A percentile compares a stretch with the other conserved stretches of the same genome.
These are phyloP conservation scores for Choristoneura rosaceana DNA, from an alignment of 2,888 invertebrate species.

Conservation along the genomic window DNA sequence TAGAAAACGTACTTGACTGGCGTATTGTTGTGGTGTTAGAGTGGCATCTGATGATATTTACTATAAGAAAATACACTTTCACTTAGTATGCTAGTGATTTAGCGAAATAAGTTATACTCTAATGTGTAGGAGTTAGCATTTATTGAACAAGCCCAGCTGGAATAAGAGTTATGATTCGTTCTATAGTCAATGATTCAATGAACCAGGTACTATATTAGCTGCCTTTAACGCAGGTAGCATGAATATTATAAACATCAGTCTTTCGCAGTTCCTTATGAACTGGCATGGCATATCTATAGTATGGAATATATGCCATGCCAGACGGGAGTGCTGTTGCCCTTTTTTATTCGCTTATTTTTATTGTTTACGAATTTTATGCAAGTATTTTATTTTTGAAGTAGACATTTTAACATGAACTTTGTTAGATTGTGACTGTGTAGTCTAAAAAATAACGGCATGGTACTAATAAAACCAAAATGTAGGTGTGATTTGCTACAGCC, in stretches of 20 bases:
- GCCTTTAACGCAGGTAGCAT: not conserved
- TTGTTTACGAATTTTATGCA: no score
- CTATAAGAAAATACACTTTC: constrained; percentile 52
- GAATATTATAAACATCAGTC: not conserved
- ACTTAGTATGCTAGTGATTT: constrained; percentile 54
- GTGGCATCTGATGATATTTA: constrained; percentile 60
- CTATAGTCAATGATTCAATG: not conserved
- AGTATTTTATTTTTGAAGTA: no score
- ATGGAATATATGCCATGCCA: no score
- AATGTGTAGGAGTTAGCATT: not conserved
- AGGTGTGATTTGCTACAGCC: constrained; percentile 40
- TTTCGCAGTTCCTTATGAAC: not conserved
- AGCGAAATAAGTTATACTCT: constrained; percentile 21
- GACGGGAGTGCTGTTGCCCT: no score
- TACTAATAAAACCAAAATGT: constrained; percentile 16
- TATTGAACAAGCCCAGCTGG: not conserved
- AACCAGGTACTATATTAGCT: not conserved
- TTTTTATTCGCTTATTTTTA: no score
- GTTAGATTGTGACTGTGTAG: no score
- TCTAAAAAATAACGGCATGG: constrained; percentile 2
- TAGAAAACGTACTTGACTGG: constrained; percentile 53
- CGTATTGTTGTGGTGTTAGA: constrained; percentile 47
- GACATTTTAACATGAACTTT: no score
- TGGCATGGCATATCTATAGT: no score
- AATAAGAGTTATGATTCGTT: not conserved